Base-by-base conservation (phyloP, 1,140 invertebrate species). In the Monomorium pharaonis region DNA sequence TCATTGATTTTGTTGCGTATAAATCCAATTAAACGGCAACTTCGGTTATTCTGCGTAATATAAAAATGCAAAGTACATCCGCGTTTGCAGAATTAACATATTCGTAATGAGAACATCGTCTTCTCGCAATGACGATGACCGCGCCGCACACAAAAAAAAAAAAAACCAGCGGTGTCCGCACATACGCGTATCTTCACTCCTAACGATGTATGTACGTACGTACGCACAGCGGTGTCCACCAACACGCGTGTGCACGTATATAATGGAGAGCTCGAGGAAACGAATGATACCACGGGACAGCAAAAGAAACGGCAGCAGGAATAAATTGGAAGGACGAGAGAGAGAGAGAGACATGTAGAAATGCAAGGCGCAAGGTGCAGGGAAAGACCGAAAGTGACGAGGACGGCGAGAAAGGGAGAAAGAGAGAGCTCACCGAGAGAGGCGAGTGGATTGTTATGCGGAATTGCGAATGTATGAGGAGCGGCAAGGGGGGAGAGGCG, bases 361-460 rank as follows among this genome's bases (percentile, higher is more conserved):
- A 58, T 37, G 77, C 65, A 70, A 70, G 24, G 49, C 44, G 14
- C 16, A 24, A 63, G 27, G 44, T 30, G 37, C n/a, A n/a, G n/a
- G n/a, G n/a, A n/a, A 63, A 63, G 24, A n/a, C 12, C 2, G 54
- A 69, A 27, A 0, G 2, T 18, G 14, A 37, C 14, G 62, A 16
- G n/a, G 42, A 14, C 16, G n/a, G 21, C 65, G n/a, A 16, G 5
- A 69, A 51, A 56, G 49, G 62, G 33, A 30, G 56, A 30, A 9
- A 58, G 18, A 18, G 14, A 49, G 16, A 54, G 21, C 3, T 21
- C 47, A 18, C 62, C 63, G 33, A 58, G 6, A 2, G 51, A 85
- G 76, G 0, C 30, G 42, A 70, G 42, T 27, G 47, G 63, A 85
- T 89, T 85, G 87, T 67, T 89, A 89, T 70, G 69, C 24, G 37